Base-by-base conservation (phyloP, 2,797 vertebrate genomes). In the Lagocephalus sceleratus region DNA sequence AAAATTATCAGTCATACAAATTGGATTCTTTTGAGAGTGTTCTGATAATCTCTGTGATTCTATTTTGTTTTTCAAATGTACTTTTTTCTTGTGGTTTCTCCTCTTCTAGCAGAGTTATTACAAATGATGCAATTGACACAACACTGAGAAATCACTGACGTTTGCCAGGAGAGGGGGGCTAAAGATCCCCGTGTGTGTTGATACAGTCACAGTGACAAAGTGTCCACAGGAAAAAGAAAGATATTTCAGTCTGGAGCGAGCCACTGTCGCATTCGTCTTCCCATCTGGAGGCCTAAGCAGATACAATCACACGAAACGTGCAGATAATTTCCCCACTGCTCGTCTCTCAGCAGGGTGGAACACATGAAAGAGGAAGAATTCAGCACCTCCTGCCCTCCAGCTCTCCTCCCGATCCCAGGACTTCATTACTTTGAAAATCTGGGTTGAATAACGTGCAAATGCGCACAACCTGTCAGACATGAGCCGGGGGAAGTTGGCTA, bases 281-380 rank as follows among this genome's bases (percentile, higher is more conserved):
- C 10, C 6, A 19, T 40, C 29, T 29, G 23, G 1, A 25, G 23
- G 4, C 23, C 4, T 25, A 25, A 25, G 7, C 7, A 7, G 23
- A 19, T n/a, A 47, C 41, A 42, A 25, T 16, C 42, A 26, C 25
- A 47, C 10, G 42, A 74, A 51, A 71, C 45, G 21, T 9, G 64
- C 17, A 70, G 50, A 65, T 51, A 47, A 43, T 8, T 42, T 57
- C 58, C 63, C 59, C 25, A 41, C 63, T 57, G 63, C 51, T 66
- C 9, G 3, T 29, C 54, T 58, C 69, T 47, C 71, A 48, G 69
- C 29, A 3, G 73, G 66, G 54, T 6, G 3, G 45, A 48, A n/a
- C 56, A 73, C 56, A 78, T 79, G 64, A 76, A 82, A 78, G 64
- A 47, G 63, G 51, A 41, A 38, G 38, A 9, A 60, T 74, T 49